Conservation (phyloP, 92 coral and sea anemone genomes). For the Virgularia gustaviana region DNA sequence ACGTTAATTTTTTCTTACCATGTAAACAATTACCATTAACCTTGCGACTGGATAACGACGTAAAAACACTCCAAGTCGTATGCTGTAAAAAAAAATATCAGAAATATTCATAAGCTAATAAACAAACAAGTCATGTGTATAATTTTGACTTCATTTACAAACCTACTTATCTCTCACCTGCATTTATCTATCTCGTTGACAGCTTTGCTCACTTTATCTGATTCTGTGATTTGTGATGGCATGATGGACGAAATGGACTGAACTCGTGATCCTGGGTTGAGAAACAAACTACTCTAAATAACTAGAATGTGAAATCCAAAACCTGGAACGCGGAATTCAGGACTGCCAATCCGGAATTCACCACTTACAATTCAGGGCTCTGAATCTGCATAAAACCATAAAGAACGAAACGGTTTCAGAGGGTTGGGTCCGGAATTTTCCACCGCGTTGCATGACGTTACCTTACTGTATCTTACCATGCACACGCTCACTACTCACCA, state of each 20-base stretch:
- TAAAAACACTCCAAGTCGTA: conserved; percentile 86
- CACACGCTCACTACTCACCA: conserved; percentile 61
- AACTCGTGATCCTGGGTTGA: conserved; percentile 55
- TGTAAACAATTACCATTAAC: conserved; percentile 83
- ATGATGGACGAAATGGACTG: conserved; percentile 87
- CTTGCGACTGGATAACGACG: conserved; percentile 91
- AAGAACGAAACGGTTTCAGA: too few relatives aligned
- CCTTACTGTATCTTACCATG: background rate
- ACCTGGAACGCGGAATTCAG: background rate
- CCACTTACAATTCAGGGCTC: too few relatives aligned
- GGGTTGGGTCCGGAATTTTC: too few relatives aligned
- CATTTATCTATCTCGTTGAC: conserved; percentile 92
- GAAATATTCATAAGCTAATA: background rate
- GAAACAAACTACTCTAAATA: background rate
- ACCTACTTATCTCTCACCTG: conserved; percentile 53
- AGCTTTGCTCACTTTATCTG: conserved; percentile 77
- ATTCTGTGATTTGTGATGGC: conserved; percentile 87
- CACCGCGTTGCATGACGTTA: too few relatives aligned
- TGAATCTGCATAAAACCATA: too few relatives aligned
- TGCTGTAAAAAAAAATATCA: conserved; percentile 52
- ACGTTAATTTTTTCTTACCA: conserved; percentile 55
- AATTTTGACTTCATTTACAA: background rate
- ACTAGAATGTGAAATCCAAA: background rate
- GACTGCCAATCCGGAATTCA: background rate
- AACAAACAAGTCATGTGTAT: background rate